Evolutionary conservation across 1,140 invertebrate genomes (phyloP).

Genomic region (Drosophila neocordata): DNA sequence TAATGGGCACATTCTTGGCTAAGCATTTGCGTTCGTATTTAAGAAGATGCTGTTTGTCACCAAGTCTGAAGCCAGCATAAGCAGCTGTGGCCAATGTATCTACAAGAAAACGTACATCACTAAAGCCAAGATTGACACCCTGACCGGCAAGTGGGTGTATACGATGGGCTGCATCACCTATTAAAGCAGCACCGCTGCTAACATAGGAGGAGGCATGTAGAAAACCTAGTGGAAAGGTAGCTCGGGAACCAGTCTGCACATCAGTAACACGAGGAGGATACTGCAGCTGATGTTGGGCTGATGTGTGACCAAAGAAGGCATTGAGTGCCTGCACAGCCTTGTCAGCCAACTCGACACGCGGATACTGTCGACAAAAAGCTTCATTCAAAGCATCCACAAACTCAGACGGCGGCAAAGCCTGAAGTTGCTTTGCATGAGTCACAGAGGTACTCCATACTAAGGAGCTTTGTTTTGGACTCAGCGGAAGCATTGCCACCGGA

Average conservation of each 20-base stretch:
- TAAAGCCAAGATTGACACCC: slow-evolving; percentile 98
- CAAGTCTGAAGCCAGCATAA: slow-evolving; percentile 89
- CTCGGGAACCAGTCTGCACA: slow-evolving; percentile 87
- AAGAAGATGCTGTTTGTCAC: slow-evolving; percentile 87
- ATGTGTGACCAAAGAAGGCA: slow-evolving; percentile 58
- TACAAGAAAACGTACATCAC: slow-evolving; percentile 91
- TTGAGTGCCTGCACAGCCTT: slow-evolving; percentile 84
- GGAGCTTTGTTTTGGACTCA: slow-evolving; percentile 90
- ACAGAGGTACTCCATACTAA: slow-evolving; percentile 95
- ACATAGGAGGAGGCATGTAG: slow-evolving; percentile 95
- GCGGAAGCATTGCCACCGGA: slow-evolving; percentile 95
- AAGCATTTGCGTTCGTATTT: slow-evolving; percentile 94
- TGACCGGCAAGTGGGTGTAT: slow-evolving; percentile 98
- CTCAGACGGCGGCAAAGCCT: slow-evolving; percentile 88
- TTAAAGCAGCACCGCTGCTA: slow-evolving; percentile 88
- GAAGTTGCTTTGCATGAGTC: slow-evolving; percentile 88
- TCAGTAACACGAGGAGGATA: slow-evolving; percentile 90
- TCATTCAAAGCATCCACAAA: slow-evolving; percentile 96
- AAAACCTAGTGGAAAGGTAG: slow-evolving; percentile 95
- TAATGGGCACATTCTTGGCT: slow-evolving; percentile 93
- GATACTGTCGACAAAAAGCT: slow-evolving; percentile 90
- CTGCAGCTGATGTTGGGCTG: slow-evolving; percentile 84
- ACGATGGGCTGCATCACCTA: slow-evolving; percentile 98
- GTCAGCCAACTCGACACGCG: slow-evolving; percentile 83
- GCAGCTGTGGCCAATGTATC: slow-evolving; percentile 88